These are phyloP conservation scores for Phrynosoma platyrhinos DNA, from an alignment of 2,113 vertebrate species.

Conservation along the genomic window DNA sequence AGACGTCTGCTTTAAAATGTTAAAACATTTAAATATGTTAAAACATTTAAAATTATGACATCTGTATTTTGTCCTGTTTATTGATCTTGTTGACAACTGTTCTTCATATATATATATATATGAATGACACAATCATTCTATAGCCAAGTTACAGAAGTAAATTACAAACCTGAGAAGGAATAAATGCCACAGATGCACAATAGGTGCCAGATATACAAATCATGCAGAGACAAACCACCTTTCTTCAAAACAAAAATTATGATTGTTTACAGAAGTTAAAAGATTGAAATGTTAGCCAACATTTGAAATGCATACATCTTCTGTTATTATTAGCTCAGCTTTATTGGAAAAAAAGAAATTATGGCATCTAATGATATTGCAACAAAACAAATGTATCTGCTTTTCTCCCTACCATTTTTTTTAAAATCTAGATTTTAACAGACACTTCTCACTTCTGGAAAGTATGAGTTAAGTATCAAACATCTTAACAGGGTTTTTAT, in stretches of 20 bases:
- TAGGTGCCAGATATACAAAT: neutral
- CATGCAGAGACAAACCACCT: neutral
- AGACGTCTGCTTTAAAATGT: neutral
- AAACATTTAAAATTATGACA: no score
- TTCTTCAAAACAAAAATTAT: neutral
- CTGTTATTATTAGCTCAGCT: neutral
- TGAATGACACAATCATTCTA: neutral
- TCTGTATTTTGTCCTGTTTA: no score
- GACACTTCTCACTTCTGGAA: neutral
- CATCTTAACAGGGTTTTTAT: neutral
- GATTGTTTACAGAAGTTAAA: neutral
- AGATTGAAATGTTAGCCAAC: neutral
- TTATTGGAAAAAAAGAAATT: no score
- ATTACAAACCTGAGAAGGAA: neutral
- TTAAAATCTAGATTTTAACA: neutral
- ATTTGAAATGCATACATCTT: neutral
- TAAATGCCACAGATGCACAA: neutral
- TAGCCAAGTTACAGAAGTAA: neutral
- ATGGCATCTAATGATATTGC: neutral
- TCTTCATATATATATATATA: neutral
- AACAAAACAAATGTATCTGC: neutral
- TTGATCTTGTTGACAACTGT: no score
- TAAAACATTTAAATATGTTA: no score
- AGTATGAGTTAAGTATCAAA: neutral
- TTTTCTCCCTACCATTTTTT: neutral